Evolutionary conservation across 2,797 vertebrate species (phyloP).

Genomic region (Platalea minor): DNA sequence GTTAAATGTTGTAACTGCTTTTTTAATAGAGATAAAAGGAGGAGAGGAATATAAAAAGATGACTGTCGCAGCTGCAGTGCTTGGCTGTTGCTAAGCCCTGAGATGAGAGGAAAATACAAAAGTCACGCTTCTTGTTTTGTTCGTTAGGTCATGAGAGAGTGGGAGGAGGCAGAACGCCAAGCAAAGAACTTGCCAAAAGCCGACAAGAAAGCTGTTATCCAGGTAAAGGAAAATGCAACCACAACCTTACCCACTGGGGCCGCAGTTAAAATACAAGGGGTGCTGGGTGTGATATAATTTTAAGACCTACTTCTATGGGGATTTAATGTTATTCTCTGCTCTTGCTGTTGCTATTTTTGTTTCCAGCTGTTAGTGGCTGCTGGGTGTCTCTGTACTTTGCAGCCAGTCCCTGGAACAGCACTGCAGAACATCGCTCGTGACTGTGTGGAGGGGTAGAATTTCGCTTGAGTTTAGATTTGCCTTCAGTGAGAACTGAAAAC

Average conservation of each 20-base stretch:
- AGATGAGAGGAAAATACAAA: not conserved
- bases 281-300: not conserved
- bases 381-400: not conserved
- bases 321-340: not conserved
- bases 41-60: not conserved
- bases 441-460: not conserved
- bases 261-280: not conserved
- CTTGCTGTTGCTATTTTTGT: not conserved
- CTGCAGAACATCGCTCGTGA: not conserved
- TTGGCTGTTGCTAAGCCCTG: not conserved
- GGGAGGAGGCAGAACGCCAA: slow-evolving; percentile 96
- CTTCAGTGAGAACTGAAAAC: not conserved
- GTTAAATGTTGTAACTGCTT: not conserved
- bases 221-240: slow-evolving; percentile 78
- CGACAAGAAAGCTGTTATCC: slow-evolving; percentile 96
- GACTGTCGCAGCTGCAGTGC: not conserved
- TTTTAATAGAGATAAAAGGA: not conserved
- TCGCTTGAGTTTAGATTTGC: not conserved
- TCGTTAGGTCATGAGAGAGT: slow-evolving; percentile 95
- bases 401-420: not conserved
- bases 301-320: not conserved
- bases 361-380: not conserved
- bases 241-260: not conserved
- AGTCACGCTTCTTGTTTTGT: slow-evolving; percentile 3
- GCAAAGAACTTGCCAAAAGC: slow-evolving; percentile 94